These are phyloP conservation scores for Apotomis turbidana DNA, from an alignment of 2,888 invertebrate species.

Conservation along the genomic window DNA sequence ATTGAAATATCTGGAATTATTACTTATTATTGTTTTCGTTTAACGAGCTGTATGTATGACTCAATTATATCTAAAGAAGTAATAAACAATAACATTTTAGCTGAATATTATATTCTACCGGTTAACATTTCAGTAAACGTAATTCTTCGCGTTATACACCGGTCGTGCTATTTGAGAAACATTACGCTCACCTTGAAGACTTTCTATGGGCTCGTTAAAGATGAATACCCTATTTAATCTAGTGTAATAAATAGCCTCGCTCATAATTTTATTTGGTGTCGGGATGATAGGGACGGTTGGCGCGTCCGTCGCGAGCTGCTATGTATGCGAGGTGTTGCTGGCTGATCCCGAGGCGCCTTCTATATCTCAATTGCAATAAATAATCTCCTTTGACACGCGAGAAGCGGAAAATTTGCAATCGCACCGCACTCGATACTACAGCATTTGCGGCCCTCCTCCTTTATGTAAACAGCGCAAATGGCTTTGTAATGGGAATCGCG, in stretches of 20 bases:
- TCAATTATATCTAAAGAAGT: neutral
- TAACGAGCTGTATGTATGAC: neutral
- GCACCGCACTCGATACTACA: conserved; percentile 58
- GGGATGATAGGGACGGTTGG: conserved; percentile 64
- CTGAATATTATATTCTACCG: neutral
- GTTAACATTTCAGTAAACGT: neutral
- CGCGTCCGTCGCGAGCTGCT: conserved; percentile 60
- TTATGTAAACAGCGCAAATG: conserved; percentile 78
- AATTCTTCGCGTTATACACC: conserved; percentile 9
- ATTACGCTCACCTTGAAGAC: conserved; percentile 43
- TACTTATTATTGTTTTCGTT: neutral
- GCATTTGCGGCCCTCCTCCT: conserved; percentile 66
- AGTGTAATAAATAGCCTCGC: conserved; percentile 66
- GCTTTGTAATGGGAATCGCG: conserved; percentile 76
- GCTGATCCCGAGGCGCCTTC: conserved; percentile 67
- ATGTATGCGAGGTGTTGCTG: conserved; percentile 73
- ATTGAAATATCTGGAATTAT: neutral
- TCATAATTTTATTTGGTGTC: conserved; percentile 72
- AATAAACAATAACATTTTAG: neutral
- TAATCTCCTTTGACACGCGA: conserved; percentile 76
- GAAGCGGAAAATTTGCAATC: conserved; percentile 79
- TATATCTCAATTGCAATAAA: conserved; percentile 79
- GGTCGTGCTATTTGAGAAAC: conserved; percentile 22
- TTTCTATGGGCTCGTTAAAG: conserved; percentile 50
- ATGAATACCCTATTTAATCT: conserved; percentile 58